Evolutionary conservation across 2,888 invertebrate species (phyloP).

Genomic region (Palloptera scutellata): DNA sequence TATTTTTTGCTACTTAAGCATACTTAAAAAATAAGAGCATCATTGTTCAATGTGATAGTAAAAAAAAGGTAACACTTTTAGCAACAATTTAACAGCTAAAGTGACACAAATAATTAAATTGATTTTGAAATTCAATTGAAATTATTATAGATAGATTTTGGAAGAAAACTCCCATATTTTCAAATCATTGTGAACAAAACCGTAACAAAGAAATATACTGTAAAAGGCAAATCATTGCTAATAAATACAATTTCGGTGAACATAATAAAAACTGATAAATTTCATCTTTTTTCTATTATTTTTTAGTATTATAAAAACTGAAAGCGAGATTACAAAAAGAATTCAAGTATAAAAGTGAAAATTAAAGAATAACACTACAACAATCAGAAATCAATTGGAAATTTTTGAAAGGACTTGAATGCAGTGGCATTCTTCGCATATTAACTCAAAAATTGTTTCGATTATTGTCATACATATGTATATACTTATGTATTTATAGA

Average conservation of each 20-base stretch:
- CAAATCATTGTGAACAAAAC: neutral
- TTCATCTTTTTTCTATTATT: neutral
- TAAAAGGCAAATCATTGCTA: slow-evolving; percentile 42
- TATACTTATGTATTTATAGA: neutral
- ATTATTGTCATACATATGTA: slow-evolving; percentile 23
- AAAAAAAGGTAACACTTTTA: slow-evolving; percentile 35
- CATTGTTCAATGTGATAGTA: slow-evolving; percentile 6
- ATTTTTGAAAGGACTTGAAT: slow-evolving; percentile 34
- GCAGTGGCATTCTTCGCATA: slow-evolving; percentile 32
- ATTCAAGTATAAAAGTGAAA: slow-evolving; percentile 26
- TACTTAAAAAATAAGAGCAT: neutral
- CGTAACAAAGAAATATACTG: slow-evolving; percentile 27
- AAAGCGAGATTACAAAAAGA: slow-evolving; percentile 29
- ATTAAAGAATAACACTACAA: slow-evolving; percentile 43
- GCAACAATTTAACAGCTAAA: slow-evolving; percentile 44
- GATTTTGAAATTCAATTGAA: slow-evolving; percentile 32
- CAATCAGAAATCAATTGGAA: slow-evolving; percentile 46
- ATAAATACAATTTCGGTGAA: slow-evolving; percentile 38
- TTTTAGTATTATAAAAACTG: neutral
- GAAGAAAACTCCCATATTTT: neutral
- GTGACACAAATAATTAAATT: slow-evolving; percentile 39
- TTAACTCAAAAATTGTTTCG: slow-evolving; percentile 27
- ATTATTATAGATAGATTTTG: slow-evolving; percentile 17
- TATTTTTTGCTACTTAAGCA: slow-evolving; percentile 6
- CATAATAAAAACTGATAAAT: slow-evolving; percentile 32